Evolutionary conservation across 2,113 vertebrate genomes (phyloP).

Genomic region (Nasalis larvatus): DNA sequence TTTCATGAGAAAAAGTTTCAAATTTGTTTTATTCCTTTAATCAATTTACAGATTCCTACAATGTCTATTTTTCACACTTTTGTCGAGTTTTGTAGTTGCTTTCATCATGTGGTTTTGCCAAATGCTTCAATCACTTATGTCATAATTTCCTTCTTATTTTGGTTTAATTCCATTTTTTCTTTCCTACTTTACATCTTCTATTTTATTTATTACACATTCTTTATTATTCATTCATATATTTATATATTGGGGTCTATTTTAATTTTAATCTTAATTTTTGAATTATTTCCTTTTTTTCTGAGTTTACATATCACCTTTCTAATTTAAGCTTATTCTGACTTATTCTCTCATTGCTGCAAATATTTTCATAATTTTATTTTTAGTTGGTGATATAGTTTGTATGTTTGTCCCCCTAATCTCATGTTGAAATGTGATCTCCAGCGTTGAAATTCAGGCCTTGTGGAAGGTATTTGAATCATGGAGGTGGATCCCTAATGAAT

Average conservation of each 20-base stretch:
- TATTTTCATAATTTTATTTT: neutral
- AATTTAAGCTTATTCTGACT: neutral
- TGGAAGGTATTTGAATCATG: too few relatives aligned
- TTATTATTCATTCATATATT: neutral
- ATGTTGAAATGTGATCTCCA: too few relatives aligned
- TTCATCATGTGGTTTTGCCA: neutral
- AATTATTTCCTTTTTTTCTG: neutral
- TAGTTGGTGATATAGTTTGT: neutral
- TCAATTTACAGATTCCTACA: neutral
- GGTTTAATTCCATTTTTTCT: neutral
- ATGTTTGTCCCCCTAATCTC: too few relatives aligned
- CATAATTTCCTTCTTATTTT: neutral
- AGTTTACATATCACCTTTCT: neutral
- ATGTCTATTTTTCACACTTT: neutral
- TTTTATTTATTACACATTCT: neutral
- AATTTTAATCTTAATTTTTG: neutral
- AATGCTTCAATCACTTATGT: neutral
- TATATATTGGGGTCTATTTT: neutral
- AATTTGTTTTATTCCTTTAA: neutral
- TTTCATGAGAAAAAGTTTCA: neutral
- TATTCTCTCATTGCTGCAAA: neutral
- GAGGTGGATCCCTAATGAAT: too few relatives aligned
- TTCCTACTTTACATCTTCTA: neutral
- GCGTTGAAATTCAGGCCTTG: too few relatives aligned
- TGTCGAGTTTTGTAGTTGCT: neutral